Evolutionary conservation across 2,888 invertebrate species (phyloP), one percentile per base, ranked within the genome.

Genomic region (Harmothoe impar): DNA sequence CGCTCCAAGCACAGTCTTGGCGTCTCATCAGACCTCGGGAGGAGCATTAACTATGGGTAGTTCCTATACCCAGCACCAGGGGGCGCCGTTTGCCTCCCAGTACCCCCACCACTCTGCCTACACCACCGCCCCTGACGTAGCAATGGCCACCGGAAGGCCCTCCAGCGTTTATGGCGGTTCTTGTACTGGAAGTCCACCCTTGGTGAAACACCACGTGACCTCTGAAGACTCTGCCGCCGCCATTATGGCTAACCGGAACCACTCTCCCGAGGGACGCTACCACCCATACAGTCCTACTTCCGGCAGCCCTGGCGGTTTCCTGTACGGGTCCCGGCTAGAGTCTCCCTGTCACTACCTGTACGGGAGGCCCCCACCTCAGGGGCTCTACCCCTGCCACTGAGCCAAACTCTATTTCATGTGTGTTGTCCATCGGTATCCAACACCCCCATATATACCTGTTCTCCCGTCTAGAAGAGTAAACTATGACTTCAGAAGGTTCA

Each of bases 321-420:
- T 72, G 72, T 72, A 72, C 29, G 72, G 72, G 31, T 31, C 72
- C n/a, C 1, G 29, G 29, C 25, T 72, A 15, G 72, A 72, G 0
- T 5, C 62, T 20, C n/a, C 72, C 20, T 72, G 72, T 72, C 72
- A 29, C 72, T 72, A 72, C 17, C 15, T 72, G 72, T 72, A 72
- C 29, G 29, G 31, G 1, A 7, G 31, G 29, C 25, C 72, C n/a
- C 29, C 72, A 3, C 1, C 72, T 1, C 62, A 62, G 62, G 72
- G 72, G 3, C 72, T 72, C 29, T 72, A 72, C 72, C 72, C 72
- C 29, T 72, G 72, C 29, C 72, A 72, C 72, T 72, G 62, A 62
- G 20, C 23, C 3, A 3, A n/a, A 43, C 43, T n/a, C 62, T 62
- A 62, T 20, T n/a, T 62, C 20, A 62, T 62, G 62, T 20, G 12